Evolutionary conservation across 2,113 vertebrate species (phyloP), one percentile per base, ranked within the genome.

Genomic region (Melanocharis versteri): DNA sequence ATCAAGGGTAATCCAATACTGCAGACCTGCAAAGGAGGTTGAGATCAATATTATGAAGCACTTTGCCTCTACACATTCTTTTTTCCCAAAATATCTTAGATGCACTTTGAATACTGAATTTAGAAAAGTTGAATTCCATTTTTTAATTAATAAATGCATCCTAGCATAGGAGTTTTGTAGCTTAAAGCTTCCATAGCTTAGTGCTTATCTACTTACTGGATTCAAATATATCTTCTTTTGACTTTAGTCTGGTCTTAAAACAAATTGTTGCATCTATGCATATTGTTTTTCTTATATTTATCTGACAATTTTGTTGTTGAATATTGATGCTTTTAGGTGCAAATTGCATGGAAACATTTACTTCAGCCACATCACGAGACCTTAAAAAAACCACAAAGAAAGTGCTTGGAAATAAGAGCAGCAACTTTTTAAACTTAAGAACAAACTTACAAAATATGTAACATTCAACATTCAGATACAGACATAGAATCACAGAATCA

Each of bases 331-430:
- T 99, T 61, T 90, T 97, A 6, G 99, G 98, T 23, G 97, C 88
- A 91, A 99, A 99, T 14, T 96, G 98, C 98, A 99, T 99, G 68
- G 97, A 97, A 94, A 98, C 98, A 71, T 91, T 98, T 70, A 99
- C 98, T 89, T 99, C 98, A 54, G 99, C 99, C 72, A 99, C 99
- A 88, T 99, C 99, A 85, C 99, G 98, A 95, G 99, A 99, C 99
- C 99, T 99, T 91, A 47, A 80, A 79, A 92, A 81, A 83, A 82
- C 27, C 21, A 91, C 37, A 83, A 26, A 73, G 37, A 82, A 87
- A 90, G 14, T 35, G 8, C 11, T 39, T 95, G 31, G 76, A 94
- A 93, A 79, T 33, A 81, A 72, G 21, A 53, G 17, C 33, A 79
- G 9, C 7, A 71, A 44, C 10, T 73, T 77, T 89, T 75, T 13